Evolutionary conservation across 2,797 vertebrate species (phyloP).

Genomic region (Chloroceryle inda): DNA sequence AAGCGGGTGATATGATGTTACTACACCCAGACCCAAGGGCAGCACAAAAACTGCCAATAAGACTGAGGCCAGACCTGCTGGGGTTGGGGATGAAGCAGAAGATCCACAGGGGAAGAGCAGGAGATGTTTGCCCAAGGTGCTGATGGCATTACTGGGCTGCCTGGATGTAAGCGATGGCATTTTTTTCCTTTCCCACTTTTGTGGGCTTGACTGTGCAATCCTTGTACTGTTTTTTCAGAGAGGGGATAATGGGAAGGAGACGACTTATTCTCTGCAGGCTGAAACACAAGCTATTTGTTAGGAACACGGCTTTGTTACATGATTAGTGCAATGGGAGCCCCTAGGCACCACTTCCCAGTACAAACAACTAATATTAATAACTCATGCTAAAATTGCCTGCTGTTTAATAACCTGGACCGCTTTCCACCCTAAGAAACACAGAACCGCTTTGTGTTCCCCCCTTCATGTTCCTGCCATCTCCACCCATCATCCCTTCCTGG

Average conservation of each 20-base stretch:
- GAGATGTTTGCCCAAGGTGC: background rate
- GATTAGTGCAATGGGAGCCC: constrained; percentile 63
- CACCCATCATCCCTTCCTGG: background rate
- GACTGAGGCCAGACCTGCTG: accelerated
- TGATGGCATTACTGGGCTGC: background rate
- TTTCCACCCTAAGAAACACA: background rate
- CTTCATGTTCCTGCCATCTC: background rate
- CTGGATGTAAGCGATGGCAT: background rate
- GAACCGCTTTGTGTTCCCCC: background rate
- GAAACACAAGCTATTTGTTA: constrained; percentile 55
- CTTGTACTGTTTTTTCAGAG: constrained; percentile 5
- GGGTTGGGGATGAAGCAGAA: accelerated
- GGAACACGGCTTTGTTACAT: constrained; percentile 48
- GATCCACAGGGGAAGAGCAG: background rate
- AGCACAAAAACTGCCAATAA: background rate
- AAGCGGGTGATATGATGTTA: background rate
- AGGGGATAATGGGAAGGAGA: constrained; percentile 19
- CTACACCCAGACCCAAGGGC: background rate
- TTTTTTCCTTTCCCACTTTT: background rate
- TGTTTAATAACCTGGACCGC: constrained; percentile 56
- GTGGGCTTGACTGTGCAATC: constrained; percentile 20
- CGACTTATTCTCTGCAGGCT: constrained; percentile 41
- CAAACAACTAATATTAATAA: constrained; percentile 66
- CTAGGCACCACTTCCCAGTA: constrained; percentile 60
- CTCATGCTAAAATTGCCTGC: constrained; percentile 47